These are phyloP conservation scores for Temnothorax ravouxi DNA, from an alignment of 2,888 invertebrate species.

Conservation along the genomic window DNA sequence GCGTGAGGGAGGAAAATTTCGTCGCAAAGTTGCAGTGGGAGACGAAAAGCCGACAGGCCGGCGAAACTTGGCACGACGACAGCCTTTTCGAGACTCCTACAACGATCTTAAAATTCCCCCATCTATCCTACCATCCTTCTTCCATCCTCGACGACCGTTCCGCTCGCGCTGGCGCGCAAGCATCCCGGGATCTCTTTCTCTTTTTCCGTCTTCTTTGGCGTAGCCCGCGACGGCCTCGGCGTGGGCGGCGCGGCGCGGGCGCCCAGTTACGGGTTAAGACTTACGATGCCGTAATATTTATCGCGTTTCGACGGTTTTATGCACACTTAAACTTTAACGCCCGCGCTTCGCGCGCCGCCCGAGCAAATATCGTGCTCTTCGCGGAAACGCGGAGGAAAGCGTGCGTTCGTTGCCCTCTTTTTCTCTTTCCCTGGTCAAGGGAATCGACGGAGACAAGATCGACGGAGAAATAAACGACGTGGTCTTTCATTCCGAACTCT, in stretches of 20 bases:
- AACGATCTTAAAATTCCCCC: conserved; percentile 41
- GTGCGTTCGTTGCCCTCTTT: conserved; percentile 8
- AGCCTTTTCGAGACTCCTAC: conserved; percentile 43
- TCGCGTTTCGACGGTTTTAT: conserved; percentile 74
- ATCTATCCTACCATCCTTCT: conserved; percentile 4
- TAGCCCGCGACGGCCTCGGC: conserved; percentile 17
- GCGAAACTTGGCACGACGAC: conserved; percentile 58
- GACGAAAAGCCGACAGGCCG: conserved; percentile 58
- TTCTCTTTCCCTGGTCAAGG: not conserved
- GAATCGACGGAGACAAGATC: not conserved
- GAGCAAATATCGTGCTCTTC: conserved; percentile 3
- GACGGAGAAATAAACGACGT: conserved; percentile 20
- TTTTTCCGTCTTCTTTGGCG: conserved; percentile 17
- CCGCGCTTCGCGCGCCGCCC: conserved; percentile 12
- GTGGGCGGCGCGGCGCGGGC: not conserved
- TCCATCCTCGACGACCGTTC: not conserved
- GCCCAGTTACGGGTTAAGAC: conserved; percentile 60
- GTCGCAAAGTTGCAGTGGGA: conserved; percentile 58
- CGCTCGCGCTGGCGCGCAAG: conserved; percentile 39
- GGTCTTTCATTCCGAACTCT: conserved; percentile 11
- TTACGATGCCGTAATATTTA: conserved; percentile 78
- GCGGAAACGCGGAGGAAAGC: conserved; percentile 7
- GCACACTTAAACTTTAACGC: conserved; percentile 71
- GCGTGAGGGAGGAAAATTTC: conserved; percentile 62
- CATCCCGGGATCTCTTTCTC: conserved; percentile 14